These are phyloP conservation scores for Netelia fuscicornis DNA, from an alignment of 2,888 invertebrate species.

Conservation along the genomic window DNA sequence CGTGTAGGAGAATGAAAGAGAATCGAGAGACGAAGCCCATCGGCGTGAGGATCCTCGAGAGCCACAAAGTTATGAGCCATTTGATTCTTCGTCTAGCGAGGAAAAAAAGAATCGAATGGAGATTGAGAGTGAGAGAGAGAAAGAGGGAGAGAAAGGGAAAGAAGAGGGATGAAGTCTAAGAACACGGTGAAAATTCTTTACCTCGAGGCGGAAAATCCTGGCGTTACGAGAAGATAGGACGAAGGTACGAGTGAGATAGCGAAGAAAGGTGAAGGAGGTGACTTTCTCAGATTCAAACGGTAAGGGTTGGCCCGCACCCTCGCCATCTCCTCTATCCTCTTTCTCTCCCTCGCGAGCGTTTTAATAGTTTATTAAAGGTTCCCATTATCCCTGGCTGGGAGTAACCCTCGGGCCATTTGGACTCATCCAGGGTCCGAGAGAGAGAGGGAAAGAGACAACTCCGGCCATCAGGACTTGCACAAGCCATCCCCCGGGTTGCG, in stretches of 20 bases:
- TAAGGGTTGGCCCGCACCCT: constrained; percentile 55
- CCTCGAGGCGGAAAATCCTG: constrained; percentile 38
- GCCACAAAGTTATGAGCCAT: constrained; percentile 65
- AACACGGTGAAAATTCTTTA: constrained; percentile 49
- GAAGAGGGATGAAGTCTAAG: constrained; percentile 56
- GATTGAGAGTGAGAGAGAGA: constrained; percentile 33
- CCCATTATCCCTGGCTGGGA: constrained; percentile 69
- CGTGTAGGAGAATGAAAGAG: constrained; percentile 27
- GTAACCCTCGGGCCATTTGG: constrained; percentile 54
- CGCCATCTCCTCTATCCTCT: constrained; percentile 14
- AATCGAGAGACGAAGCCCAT: constrained; percentile 46
- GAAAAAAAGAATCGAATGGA: constrained; percentile 46
- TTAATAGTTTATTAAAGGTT: constrained; percentile 76
- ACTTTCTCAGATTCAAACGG: constrained; percentile 66
- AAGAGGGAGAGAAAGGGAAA: constrained; percentile 4
- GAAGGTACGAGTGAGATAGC: constrained; percentile 21
- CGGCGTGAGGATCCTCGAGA: constrained; percentile 55
- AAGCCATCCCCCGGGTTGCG: constrained; percentile 18
- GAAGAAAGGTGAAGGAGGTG: constrained; percentile 44
- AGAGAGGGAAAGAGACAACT: background rate
- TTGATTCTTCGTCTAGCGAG: constrained; percentile 52
- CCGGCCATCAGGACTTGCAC: constrained; percentile 18
- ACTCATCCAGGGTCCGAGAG: background rate
- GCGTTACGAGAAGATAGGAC: constrained; percentile 2
- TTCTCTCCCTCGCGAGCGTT: constrained; percentile 55